Evolutionary conservation across 2,888 invertebrate genomes (phyloP).

Genomic region (Piscicola geometra): DNA sequence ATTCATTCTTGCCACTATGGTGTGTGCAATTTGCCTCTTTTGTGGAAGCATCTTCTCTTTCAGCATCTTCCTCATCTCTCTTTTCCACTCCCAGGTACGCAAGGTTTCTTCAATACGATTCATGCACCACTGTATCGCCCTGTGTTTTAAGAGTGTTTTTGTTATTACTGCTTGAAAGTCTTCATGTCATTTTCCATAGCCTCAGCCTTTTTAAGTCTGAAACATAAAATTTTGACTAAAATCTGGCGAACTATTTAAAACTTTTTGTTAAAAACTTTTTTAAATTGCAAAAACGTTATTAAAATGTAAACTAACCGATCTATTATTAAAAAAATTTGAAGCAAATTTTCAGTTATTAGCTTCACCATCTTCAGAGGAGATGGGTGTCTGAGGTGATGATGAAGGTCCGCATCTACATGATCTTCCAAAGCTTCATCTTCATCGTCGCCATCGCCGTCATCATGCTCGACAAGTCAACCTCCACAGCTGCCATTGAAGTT

Average conservation of each 20-base stretch:
- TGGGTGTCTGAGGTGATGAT: not conserved
- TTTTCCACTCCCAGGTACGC: slow-evolving; percentile 3
- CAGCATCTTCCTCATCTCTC: slow-evolving; percentile 1
- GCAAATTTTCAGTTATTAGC: too few relatives aligned
- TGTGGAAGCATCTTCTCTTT: slow-evolving; percentile 18
- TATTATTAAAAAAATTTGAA: too few relatives aligned
- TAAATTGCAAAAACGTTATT: not conserved
- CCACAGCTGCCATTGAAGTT: not conserved
- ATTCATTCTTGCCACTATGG: not conserved
- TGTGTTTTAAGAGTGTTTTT: not conserved
- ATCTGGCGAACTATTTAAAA: too few relatives aligned
- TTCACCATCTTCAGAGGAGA: not conserved
- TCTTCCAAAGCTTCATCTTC: not conserved
- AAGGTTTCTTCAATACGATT: too few relatives aligned
- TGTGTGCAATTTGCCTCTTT: slow-evolving; percentile 18
- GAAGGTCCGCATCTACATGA: not conserved
- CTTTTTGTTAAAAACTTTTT: slow-evolving; percentile 1
- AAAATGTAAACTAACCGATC: too few relatives aligned
- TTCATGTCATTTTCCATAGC: too few relatives aligned
- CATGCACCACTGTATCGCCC: not conserved
- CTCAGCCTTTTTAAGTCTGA: too few relatives aligned
- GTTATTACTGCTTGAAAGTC: too few relatives aligned
- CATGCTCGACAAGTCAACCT: not conserved
- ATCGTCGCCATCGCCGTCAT: not conserved
- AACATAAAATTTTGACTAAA: too few relatives aligned